Percentiles rank a stretch among this genome's conserved stretches.
phyloP scores from a whole-genome alignment of 2,113 vertebrate genomes.

The Hippopotamus amphibius region DNA sequence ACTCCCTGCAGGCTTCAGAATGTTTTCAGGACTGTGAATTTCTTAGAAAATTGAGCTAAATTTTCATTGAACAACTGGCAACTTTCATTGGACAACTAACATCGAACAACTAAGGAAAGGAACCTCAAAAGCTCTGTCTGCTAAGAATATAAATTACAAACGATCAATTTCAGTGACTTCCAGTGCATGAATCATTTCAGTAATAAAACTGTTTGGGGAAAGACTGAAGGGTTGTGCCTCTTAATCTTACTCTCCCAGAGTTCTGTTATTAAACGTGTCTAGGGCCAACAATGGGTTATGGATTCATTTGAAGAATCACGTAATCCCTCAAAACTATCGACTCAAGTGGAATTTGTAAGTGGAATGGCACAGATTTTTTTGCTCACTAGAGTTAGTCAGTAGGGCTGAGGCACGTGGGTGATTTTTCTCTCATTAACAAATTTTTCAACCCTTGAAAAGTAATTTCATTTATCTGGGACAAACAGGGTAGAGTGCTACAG shows the following conservation, averaged over 20 bases:
- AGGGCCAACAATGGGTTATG: conserved; percentile 67
- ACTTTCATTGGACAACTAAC: not conserved
- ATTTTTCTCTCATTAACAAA: conserved; percentile 70
- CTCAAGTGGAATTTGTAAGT: conserved; percentile 68
- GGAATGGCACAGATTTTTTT: conserved; percentile 62
- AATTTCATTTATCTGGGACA: conserved; percentile 74
- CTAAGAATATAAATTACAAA: conserved; percentile 56
- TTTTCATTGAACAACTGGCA: conserved; percentile 56
- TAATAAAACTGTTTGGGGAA: conserved; percentile 68
- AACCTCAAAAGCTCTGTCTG: conserved; percentile 52
- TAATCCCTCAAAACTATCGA: conserved; percentile 75
- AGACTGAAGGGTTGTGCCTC: conserved; percentile 63
- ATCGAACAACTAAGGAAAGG: conserved; percentile 17
- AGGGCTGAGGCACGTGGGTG: conserved; percentile 59
- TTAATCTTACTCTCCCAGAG: conserved; percentile 63
- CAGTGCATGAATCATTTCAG: conserved; percentile 51
- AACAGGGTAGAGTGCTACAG: not conserved
- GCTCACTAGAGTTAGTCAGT: conserved; percentile 37
- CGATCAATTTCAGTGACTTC: conserved; percentile 67
- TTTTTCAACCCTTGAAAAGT: conserved; percentile 58
- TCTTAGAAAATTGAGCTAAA: conserved; percentile 56
- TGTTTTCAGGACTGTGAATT: not conserved
- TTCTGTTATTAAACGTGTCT: conserved; percentile 72
- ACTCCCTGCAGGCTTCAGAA: not conserved
- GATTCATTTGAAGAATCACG: conserved; percentile 81